phyloP scores from a whole-genome alignment of 2,888 invertebrate genomes.

The Lordiphosa fenestrarum region DNA sequence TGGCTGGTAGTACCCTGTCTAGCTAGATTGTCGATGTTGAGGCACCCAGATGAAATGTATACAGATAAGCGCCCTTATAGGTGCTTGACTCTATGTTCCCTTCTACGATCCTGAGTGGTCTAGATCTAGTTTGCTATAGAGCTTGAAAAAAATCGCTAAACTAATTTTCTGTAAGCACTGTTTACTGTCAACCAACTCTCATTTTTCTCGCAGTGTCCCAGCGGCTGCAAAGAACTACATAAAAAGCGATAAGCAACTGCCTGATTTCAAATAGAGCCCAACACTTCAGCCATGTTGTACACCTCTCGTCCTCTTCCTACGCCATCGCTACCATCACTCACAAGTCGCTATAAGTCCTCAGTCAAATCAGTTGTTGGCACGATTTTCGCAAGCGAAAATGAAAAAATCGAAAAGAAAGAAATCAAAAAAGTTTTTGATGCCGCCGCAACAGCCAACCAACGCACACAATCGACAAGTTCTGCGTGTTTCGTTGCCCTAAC shows the following conservation, averaged over 20 bases:
- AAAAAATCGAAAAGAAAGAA: constrained; percentile 32
- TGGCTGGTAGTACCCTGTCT: too few relatives aligned
- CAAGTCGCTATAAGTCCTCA: constrained; percentile 41
- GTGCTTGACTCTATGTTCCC: too few relatives aligned
- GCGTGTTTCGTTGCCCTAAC: constrained; percentile 63
- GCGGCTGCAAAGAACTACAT: constrained; percentile 26
- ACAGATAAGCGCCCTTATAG: too few relatives aligned
- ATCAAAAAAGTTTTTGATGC: constrained; percentile 62
- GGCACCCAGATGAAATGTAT: too few relatives aligned
- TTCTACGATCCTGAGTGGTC: too few relatives aligned
- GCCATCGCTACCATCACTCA: constrained; percentile 18
- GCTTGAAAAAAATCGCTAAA: too few relatives aligned
- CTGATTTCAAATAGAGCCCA: constrained; percentile 13
- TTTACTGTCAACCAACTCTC: not conserved
- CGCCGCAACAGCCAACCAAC: constrained; percentile 38
- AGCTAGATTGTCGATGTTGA: too few relatives aligned
- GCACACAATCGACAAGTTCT: constrained; percentile 70
- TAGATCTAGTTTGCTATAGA: too few relatives aligned
- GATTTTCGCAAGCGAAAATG: constrained; percentile 49
- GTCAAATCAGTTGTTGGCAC: constrained; percentile 71
- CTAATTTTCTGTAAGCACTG: too few relatives aligned
- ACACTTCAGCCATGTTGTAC: constrained; percentile 25
- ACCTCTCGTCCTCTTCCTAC: constrained; percentile 6
- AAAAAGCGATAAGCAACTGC: constrained; percentile 31
- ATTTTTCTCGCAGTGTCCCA: constrained; percentile 38